A percentile compares a stretch with the other conserved stretches of the same genome.
These are phyloP conservation scores for Parnassius mnemosyne DNA, from an alignment of 2,888 invertebrate species.

Conservation along the genomic window DNA sequence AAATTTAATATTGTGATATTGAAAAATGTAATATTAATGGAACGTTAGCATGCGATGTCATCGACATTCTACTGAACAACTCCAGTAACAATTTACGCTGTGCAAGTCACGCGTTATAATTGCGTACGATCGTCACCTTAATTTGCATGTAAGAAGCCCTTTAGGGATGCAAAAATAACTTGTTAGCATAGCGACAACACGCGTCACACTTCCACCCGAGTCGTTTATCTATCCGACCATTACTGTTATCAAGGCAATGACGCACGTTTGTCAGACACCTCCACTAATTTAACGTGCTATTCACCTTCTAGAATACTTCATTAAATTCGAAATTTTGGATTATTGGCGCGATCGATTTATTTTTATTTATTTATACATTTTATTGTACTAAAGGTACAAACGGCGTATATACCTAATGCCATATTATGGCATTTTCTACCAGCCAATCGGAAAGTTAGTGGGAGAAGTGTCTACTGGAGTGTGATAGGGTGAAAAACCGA, in stretches of 20 bases:
- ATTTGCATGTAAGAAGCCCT: constrained; percentile 6
- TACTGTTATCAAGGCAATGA: constrained; percentile 46
- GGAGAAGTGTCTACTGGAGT: too few species aligned
- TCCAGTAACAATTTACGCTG: not conserved
- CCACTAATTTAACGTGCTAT: constrained; percentile 24
- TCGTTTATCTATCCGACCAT: constrained; percentile 37
- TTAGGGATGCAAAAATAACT: constrained; percentile 23
- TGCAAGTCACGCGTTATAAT: constrained; percentile 24
- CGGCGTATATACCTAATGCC: too few species aligned
- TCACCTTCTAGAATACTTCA: constrained; percentile 14
- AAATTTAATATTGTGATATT: too few species aligned
- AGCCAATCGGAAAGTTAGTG: too few species aligned
- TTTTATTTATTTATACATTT: too few species aligned
- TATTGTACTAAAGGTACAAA: too few species aligned
- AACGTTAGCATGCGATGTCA: not conserved
- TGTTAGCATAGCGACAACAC: constrained; percentile 34
- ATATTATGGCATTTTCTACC: too few species aligned
- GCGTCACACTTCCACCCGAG: constrained; percentile 35
- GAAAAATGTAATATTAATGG: too few species aligned
- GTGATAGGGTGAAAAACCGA: too few species aligned
- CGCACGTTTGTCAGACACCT: constrained; percentile 40
- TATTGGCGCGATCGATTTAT: not conserved
- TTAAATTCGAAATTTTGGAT: constrained; percentile 9
- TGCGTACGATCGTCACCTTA: constrained; percentile 7
- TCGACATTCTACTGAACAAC: not conserved